A percentile compares a stretch with the other conserved stretches of the same genome.
Evolutionary conservation across 2,797 vertebrate species (phyloP).

Genomic region (Microhierax caerulescens): DNA sequence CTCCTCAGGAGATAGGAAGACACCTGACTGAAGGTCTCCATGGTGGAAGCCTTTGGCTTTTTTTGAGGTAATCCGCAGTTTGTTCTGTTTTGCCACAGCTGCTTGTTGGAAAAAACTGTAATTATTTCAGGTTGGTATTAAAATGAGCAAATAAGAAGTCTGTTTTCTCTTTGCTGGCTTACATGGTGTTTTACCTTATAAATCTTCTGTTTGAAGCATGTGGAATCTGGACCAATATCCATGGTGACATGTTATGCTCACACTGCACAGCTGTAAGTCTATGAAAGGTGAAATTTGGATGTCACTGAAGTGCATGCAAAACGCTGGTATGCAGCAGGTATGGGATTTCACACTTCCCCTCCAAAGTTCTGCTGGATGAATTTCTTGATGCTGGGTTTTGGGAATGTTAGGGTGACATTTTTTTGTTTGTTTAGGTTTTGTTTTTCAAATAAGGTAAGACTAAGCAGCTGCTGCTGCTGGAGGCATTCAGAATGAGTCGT

Average conservation of each 20-base stretch:
- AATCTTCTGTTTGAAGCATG: background rate
- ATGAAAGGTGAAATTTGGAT: background rate
- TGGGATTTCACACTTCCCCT: background rate
- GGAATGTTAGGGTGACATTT: background rate
- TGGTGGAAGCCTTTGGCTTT: background rate
- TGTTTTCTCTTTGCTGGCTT: slow-evolving; percentile 3
- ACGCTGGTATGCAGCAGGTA: background rate
- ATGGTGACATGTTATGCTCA: background rate
- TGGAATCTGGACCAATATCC: background rate
- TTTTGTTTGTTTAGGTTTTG: background rate
- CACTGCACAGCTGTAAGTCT: background rate
- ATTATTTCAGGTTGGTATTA: background rate
- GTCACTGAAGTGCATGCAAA: background rate
- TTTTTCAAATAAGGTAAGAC: background rate
- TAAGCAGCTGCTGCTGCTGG: background rate
- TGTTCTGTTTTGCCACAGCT: background rate
- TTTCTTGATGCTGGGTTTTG: background rate
- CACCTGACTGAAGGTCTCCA: background rate
- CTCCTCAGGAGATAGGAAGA: background rate
- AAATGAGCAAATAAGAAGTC: background rate
- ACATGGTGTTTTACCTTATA: background rate
- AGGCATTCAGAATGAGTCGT: background rate
- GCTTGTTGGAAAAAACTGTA: background rate
- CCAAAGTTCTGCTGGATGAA: background rate
- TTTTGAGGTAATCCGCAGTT: background rate